A percentile compares a stretch with the other conserved stretches of the same genome.
These are phyloP conservation scores for Aphelocoma coerulescens DNA, from an alignment of 2,113 vertebrate species.

Conservation along the genomic window DNA sequence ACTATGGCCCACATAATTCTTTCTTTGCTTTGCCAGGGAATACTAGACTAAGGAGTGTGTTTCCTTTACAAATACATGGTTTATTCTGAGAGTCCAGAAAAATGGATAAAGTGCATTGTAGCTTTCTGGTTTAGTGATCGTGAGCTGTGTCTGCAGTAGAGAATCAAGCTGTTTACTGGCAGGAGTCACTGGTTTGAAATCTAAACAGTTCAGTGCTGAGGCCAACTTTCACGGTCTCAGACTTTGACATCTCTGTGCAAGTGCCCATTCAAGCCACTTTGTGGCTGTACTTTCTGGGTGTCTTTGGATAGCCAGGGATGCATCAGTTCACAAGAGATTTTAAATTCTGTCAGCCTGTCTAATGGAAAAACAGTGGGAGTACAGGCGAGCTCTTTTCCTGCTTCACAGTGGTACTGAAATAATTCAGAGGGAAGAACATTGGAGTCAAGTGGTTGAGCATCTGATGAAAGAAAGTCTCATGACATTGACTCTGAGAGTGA, in stretches of 20 bases:
- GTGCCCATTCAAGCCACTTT: fast-evolving
- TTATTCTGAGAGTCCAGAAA: background rate
- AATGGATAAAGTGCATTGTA: background rate
- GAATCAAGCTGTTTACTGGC: background rate
- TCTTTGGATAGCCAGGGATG: background rate
- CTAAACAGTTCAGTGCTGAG: background rate
- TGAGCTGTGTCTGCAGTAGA: background rate
- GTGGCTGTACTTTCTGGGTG: background rate
- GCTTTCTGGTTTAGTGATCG: background rate
- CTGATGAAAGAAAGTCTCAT: background rate
- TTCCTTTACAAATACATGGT: background rate
- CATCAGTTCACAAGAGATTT: background rate
- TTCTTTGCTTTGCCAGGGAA: background rate
- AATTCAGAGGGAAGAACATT: background rate
- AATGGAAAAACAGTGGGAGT: background rate
- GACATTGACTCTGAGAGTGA: background rate
- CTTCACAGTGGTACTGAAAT: background rate
- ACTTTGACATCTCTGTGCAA: background rate
- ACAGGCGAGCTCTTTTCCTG: background rate
- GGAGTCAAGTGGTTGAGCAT: background rate
- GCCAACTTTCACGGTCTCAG: background rate
- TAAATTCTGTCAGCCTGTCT: background rate
- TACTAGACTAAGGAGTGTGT: background rate
- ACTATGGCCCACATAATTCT: background rate
- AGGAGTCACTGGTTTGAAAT: background rate